Percentiles rank a stretch among this genome's conserved stretches.
phyloP scores from a whole-genome alignment of 2,888 invertebrate genomes.

The Harpagoxenus sublaevis region DNA sequence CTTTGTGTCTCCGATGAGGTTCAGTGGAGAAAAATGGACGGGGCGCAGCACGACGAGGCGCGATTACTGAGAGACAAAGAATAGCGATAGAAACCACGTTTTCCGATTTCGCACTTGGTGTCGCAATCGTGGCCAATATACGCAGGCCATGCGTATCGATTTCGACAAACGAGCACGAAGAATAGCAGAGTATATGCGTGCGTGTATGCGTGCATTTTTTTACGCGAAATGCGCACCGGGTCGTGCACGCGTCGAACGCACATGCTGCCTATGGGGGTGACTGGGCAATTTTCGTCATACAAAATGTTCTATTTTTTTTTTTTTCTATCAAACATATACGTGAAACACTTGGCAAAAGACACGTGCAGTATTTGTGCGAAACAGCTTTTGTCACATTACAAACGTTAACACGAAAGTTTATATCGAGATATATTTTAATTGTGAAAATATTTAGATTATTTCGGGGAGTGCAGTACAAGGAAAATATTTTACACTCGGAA shows the following conservation, averaged over 20 bases:
- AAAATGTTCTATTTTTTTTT: conserved; percentile 8
- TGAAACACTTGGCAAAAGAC: conserved; percentile 10
- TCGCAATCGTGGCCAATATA: conserved; percentile 66
- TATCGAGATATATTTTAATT: conserved; percentile 7
- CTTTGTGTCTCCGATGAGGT: conserved; percentile 24
- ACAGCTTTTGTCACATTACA: not conserved
- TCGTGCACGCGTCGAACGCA: conserved; percentile 47
- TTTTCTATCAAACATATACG: conserved; percentile 10
- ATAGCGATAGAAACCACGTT: conserved; percentile 13
- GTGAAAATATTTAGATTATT: conserved; percentile 22
- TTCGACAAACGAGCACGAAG: conserved; percentile 72
- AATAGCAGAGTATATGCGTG: conserved; percentile 53
- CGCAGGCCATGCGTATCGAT: conserved; percentile 70
- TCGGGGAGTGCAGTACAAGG: not conserved
- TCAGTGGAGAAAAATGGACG: conserved; percentile 12
- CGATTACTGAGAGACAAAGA: not conserved
- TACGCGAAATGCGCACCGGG: conserved; percentile 58
- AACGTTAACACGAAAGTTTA: not conserved
- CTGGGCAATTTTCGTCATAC: conserved; percentile 17
- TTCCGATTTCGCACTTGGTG: conserved; percentile 62
- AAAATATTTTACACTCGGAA: conserved; percentile 10
- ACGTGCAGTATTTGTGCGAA: not conserved
- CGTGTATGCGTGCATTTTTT: conserved; percentile 36
- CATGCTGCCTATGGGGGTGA: conserved; percentile 35
- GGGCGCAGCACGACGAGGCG: not conserved